A percentile compares a stretch with the other conserved stretches of the same genome.
Conservation (phyloP, 2,113 vertebrate genomes). For the Lanius ludovicianus region DNA sequence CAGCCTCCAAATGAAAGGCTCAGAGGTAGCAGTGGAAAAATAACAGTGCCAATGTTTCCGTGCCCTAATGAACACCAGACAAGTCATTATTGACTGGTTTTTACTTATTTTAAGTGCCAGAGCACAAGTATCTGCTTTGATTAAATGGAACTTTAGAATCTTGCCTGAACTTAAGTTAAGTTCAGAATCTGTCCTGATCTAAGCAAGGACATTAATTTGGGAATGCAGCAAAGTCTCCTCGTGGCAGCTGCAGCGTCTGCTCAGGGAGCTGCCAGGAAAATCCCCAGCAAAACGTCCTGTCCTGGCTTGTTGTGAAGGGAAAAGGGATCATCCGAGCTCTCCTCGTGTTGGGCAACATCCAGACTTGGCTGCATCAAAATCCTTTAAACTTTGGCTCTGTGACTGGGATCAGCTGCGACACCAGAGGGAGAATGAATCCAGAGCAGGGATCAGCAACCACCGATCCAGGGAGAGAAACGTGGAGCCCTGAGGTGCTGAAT, state of each 20-base stretch:
- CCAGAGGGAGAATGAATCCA: fast-evolving
- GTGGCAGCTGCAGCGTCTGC: neutral
- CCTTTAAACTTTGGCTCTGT: neutral
- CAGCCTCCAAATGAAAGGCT: constrained; percentile 55
- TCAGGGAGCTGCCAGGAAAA: neutral
- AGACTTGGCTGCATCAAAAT: neutral
- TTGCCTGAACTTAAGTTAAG: neutral
- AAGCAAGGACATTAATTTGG: neutral
- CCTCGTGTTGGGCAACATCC: neutral
- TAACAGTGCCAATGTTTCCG: constrained; percentile 36
- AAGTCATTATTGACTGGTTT: constrained; percentile 64
- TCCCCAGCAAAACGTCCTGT: fast-evolving
- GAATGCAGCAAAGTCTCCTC: neutral
- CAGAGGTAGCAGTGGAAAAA: constrained; percentile 19
- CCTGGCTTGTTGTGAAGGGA: fast-evolving
- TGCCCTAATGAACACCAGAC: constrained; percentile 69
- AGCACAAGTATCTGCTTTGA: constrained; percentile 47
- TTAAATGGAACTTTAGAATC: constrained; percentile 33
- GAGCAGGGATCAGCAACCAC: neutral
- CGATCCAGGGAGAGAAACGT: fast-evolving
- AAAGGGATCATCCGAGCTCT: neutral
- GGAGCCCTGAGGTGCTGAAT: neutral
- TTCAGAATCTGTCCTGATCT: neutral
- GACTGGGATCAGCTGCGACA: fast-evolving
- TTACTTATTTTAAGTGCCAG: constrained; percentile 37